Conservation (phyloP, 2,797 vertebrate species). For the Gobionotothen gibberifrons region DNA sequence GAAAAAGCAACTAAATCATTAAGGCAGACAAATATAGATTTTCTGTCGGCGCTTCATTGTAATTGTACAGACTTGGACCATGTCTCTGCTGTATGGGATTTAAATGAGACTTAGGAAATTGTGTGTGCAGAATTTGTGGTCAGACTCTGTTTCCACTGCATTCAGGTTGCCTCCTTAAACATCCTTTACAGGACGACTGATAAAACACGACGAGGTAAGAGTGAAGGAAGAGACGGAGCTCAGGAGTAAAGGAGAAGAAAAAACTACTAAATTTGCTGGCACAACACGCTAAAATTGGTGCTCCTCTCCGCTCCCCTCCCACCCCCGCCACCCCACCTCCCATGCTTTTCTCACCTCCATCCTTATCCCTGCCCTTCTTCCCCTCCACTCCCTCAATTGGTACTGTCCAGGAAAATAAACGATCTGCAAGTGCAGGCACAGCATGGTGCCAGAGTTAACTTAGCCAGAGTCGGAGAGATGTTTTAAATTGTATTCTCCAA, state of each 20-base stretch:
- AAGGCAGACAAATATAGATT: constrained; percentile 82
- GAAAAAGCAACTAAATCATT: constrained; percentile 77
- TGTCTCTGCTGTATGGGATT: constrained; percentile 73
- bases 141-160: constrained; percentile 30
- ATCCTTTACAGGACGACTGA: constrained; percentile 58
- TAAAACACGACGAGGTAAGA: constrained; percentile 54
- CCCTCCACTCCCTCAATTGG: constrained; percentile 72
- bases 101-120: constrained; percentile 75
- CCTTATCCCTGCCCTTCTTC: constrained; percentile 47
- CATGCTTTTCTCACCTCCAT: constrained; percentile 64
- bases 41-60: constrained; percentile 80
- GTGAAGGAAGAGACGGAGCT: constrained; percentile 18
- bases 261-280: constrained; percentile 62
- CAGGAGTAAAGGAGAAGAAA: constrained; percentile 37
- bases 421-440: constrained; percentile 77
- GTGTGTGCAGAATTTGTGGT: constrained; percentile 53
- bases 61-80: constrained; percentile 74
- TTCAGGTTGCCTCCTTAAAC: constrained; percentile 48
- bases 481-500: constrained; percentile 85
- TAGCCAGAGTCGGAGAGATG: constrained; percentile 74
- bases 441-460: constrained; percentile 83
- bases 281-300: constrained; percentile 74
- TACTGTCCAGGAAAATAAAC: constrained; percentile 85
- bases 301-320: constrained; percentile 63
- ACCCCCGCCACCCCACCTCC: constrained; percentile 23